phyloP scores from a whole-genome alignment of 2,888 invertebrate species.

The Bibio marci region DNA sequence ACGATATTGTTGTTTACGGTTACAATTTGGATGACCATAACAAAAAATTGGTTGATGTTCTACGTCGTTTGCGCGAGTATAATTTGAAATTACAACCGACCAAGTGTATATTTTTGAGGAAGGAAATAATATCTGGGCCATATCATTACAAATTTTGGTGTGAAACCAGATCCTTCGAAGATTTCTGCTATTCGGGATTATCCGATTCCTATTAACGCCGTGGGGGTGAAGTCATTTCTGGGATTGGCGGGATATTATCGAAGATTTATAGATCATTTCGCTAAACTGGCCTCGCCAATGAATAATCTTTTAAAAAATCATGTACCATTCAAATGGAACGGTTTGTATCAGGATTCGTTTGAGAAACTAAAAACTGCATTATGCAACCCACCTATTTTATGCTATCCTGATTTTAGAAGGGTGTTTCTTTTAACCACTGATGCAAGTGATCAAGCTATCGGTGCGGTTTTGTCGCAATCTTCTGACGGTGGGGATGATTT shows the following conservation, averaged over 20 bases:
- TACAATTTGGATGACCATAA: conserved; percentile 10
- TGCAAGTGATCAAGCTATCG: too few relatives aligned
- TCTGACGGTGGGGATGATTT: too few relatives aligned
- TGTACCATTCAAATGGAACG: conserved; percentile 9
- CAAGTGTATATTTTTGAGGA: conserved; percentile 14
- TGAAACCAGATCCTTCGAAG: conserved; percentile 12
- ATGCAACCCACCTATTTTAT: conserved; percentile 4
- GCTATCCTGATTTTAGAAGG: conserved; percentile 7
- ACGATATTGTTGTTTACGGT: conserved; percentile 17
- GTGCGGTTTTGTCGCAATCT: too few relatives aligned
- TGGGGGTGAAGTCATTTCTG: conserved; percentile 15
- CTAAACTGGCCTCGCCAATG: conserved; percentile 13
- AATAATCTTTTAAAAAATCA: conserved; percentile 12
- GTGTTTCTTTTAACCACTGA: neutral
- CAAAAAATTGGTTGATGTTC: conserved; percentile 9
- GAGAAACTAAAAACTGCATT: neutral
- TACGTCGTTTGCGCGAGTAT: conserved; percentile 9
- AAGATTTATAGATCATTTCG: conserved; percentile 15
- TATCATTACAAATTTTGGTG: conserved; percentile 9
- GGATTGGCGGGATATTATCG: conserved; percentile 17
- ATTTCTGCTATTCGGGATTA: conserved; percentile 10
- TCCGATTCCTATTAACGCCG: conserved; percentile 9
- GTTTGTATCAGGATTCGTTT: conserved; percentile 2
- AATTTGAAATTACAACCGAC: conserved; percentile 12
- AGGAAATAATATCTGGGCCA: conserved; percentile 14